A percentile compares a stretch with the other conserved stretches of the same genome.
Evolutionary conservation across 2,113 vertebrate genomes (phyloP).

Genomic region (Dipodomys ordii): DNA sequence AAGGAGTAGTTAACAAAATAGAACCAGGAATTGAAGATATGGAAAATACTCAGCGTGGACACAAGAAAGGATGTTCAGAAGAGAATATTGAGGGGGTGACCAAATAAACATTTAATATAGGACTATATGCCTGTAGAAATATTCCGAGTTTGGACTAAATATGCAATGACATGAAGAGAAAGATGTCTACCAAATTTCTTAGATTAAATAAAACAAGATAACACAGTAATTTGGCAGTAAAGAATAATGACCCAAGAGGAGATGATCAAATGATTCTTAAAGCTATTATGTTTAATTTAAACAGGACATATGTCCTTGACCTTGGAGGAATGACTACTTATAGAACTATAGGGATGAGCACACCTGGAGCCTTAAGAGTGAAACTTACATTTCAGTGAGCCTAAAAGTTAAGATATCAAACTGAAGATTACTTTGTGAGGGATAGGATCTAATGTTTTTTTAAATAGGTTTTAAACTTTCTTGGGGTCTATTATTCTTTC

Average conservation of each 20-base stretch:
- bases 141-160: not conserved
- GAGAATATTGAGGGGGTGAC: not conserved
- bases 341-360: not conserved
- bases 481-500: not conserved
- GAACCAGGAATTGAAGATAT: not conserved
- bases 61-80: not conserved
- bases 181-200: not conserved
- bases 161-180: not conserved
- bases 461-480: not conserved
- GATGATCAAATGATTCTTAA: not conserved
- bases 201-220: not conserved
- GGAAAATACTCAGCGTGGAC: not conserved
- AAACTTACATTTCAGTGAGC: not conserved
- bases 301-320: not conserved
- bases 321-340: not conserved
- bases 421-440: not conserved
- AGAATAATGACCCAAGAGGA: not conserved
- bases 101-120: not conserved
- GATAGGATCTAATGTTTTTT: not conserved
- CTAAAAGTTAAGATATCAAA: not conserved
- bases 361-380: not conserved
- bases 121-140: not conserved
- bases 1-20: not conserved
- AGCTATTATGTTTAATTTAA: not conserved
- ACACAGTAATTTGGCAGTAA: not conserved